Evolutionary conservation across 1,140 invertebrate species (phyloP).

Genomic region (Drosophila dunni): DNA sequence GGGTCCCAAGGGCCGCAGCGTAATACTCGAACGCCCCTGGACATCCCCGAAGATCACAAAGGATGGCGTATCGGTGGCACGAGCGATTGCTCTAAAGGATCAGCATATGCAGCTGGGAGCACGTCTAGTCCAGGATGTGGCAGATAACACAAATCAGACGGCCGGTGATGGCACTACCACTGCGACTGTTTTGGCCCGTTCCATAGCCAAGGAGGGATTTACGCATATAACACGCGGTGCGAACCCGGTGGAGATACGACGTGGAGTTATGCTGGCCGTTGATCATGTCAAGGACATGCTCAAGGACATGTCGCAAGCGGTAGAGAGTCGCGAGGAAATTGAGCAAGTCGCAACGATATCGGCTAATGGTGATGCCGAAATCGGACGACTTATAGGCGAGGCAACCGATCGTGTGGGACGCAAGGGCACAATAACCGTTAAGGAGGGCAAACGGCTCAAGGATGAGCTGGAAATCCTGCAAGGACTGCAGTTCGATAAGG

Average conservation of each 20-base stretch:
- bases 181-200: conserved; percentile 97
- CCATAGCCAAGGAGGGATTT: conserved; percentile 99
- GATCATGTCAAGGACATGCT: conserved; percentile 95
- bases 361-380: conserved; percentile 96
- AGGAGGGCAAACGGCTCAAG: conserved; percentile 98
- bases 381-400: conserved; percentile 97
- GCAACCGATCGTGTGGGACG: conserved; percentile 99
- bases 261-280: conserved; percentile 98
- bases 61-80: conserved; percentile 99
- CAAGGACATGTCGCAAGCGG: conserved; percentile 95
- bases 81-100: conserved; percentile 98
- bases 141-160: conserved; percentile 99
- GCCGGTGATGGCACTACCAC: conserved; percentile 99
- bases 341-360: conserved; percentile 99
- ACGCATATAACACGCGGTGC: conserved; percentile 98
- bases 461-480: conserved; percentile 99
- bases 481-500: conserved; percentile 99
- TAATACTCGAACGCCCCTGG: conserved; percentile 99
- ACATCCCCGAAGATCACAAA: conserved; percentile 99
- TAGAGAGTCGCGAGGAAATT: conserved; percentile 98
- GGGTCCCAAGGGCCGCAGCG: conserved; percentile 99
- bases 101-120: conserved; percentile 99
- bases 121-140: conserved; percentile 99
- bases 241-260: conserved; percentile 98
- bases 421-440: conserved; percentile 99